Evolutionary conservation across 2,113 vertebrate species (phyloP).

Genomic region (Canis aureus): DNA sequence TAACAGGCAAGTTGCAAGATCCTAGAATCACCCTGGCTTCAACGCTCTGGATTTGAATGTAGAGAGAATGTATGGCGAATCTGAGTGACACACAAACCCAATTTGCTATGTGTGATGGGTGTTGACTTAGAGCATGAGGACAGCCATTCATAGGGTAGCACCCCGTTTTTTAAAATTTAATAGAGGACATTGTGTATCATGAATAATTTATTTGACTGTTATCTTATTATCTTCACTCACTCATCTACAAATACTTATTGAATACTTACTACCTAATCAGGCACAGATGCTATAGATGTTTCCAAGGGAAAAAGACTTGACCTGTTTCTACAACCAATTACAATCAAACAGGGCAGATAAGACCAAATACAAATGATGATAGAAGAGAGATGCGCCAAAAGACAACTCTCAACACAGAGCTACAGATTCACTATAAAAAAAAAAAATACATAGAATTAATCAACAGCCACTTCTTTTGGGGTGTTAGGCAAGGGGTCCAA

Average conservation of each 20-base stretch:
- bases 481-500: not conserved
- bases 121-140: not conserved
- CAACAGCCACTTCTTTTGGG: not conserved
- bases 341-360: not conserved
- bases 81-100: not conserved
- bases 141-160: not conserved
- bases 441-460: not conserved
- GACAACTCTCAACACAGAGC: not conserved
- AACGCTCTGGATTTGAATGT: not conserved
- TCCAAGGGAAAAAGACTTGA: not conserved
- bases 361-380: not conserved
- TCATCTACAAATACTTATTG: not conserved
- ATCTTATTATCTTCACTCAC: not conserved
- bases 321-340: not conserved
- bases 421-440: not conserved
- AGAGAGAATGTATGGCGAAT: not conserved
- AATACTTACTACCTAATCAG: not conserved
- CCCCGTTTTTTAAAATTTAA: not conserved
- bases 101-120: not conserved
- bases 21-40: not conserved
- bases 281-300: not conserved
- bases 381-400: not conserved
- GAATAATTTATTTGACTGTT: not conserved
- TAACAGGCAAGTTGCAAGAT: not conserved
- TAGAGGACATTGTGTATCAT: not conserved